A percentile compares a stretch with the other conserved stretches of the same genome.
phyloP scores from a whole-genome alignment of 1,140 invertebrate species.

The Elymnias hypermnestra region DNA sequence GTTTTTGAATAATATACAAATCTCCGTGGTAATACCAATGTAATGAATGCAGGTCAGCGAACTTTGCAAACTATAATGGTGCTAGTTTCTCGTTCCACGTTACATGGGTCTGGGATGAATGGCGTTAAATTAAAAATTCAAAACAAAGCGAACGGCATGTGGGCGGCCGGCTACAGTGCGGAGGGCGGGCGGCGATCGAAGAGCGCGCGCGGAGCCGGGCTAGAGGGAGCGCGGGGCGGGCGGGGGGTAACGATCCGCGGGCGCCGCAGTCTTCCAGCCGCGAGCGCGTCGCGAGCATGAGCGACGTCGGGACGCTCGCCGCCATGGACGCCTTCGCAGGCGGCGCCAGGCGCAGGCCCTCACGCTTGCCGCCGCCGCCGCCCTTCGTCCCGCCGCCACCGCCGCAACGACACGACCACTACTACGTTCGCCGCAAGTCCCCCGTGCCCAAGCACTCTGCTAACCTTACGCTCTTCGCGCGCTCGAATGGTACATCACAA shows the following conservation, averaged over 20 bases:
- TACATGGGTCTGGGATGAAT: constrained; percentile 55
- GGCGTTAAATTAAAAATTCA: constrained; percentile 73
- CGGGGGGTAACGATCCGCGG: constrained; percentile 74
- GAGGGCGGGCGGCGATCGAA: constrained; percentile 69
- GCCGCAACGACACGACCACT: constrained; percentile 65
- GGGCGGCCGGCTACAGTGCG: constrained; percentile 53
- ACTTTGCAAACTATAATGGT: constrained; percentile 39
- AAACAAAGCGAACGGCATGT: constrained; percentile 64
- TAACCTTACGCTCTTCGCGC: constrained; percentile 64
- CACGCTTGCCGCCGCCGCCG: constrained; percentile 66
- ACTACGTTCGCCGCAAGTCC: constrained; percentile 70
- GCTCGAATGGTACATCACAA: constrained; percentile 54
- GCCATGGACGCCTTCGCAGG: constrained; percentile 74
- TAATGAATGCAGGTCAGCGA: constrained; percentile 36
- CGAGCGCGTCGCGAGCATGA: constrained; percentile 72
- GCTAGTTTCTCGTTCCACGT: constrained; percentile 49
- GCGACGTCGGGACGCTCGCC: constrained; percentile 71
- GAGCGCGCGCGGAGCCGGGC: constrained; percentile 56
- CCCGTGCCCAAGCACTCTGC: constrained; percentile 58
- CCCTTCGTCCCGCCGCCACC: constrained; percentile 71
- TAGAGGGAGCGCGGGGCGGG: constrained; percentile 42
- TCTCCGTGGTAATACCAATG: no score
- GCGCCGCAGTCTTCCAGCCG: constrained; percentile 75
- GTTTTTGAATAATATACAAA: no score
- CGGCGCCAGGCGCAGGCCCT: constrained; percentile 64